Conservation (phyloP, 2,113 vertebrate species). For the Scopus umbretta region DNA sequence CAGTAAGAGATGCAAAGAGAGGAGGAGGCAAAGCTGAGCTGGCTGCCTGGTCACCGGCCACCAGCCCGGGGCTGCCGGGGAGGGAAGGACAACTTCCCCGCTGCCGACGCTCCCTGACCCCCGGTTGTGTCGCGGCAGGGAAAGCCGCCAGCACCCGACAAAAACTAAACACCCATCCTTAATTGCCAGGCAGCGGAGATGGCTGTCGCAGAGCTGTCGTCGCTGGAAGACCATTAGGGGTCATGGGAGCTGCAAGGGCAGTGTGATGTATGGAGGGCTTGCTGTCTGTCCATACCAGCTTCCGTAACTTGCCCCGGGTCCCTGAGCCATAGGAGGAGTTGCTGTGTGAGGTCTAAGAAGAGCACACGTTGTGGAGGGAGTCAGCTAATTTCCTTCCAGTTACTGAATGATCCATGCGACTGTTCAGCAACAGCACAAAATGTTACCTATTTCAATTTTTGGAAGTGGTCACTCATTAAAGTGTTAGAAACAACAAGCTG, state of each 20-base stretch:
- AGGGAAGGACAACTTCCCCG: background rate
- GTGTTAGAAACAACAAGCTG: background rate
- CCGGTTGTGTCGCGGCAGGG: background rate
- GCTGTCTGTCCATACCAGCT: background rate
- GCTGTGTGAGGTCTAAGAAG: background rate
- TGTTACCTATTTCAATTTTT: background rate
- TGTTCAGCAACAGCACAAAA: background rate
- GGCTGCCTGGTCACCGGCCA: background rate
- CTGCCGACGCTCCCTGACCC: background rate
- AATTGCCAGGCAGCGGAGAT: conserved; percentile 55
- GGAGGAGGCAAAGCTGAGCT: background rate
- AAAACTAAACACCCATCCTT: background rate
- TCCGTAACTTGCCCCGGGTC: background rate
- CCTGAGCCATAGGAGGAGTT: background rate
- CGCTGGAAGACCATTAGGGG: conserved; percentile 46
- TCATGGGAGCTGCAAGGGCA: conserved; percentile 9
- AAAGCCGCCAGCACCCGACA: background rate
- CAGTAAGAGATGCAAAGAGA: background rate
- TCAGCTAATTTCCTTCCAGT: background rate
- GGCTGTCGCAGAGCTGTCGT: conserved; percentile 50
- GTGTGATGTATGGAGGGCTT: background rate
- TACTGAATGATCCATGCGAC: rapidly evolving
- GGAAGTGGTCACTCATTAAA: background rate
- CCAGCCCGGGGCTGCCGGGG: background rate
- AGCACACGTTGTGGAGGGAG: background rate